Base-by-base conservation (phyloP, 2,797 vertebrate species). In the Halcyon badia region DNA sequence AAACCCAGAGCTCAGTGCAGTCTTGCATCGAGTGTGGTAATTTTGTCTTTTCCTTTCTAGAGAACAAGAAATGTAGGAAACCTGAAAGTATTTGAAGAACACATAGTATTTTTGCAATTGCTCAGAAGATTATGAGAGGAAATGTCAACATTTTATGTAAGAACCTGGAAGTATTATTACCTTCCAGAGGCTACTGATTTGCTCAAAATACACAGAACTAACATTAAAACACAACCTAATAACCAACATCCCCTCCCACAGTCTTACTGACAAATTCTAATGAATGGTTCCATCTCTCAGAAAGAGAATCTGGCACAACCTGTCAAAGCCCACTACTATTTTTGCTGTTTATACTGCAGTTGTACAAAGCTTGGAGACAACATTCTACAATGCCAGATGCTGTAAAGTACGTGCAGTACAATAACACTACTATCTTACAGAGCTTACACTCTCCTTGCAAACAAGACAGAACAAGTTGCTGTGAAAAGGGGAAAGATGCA, bases 391-490 rank as follows among this genome's bases (percentile, higher is more conserved):
- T 35, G 58, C 49, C 61, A 56, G 41, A 76, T 88, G 65, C 89
- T 96, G 82, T 94, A 72, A 94, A 93, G 69, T 68, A 92, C 94
- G 94, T 20, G 72, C 62, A 82, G 54, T 92, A 95, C 84, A 83
- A 68, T 81, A 64, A 68, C 5, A 51, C 35, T 91, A 72, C 65
- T 94, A 83, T 90, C 92, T 85, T 86, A 72, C 94, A 83, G 56
- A 95, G 60, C 64, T 95, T 85, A 75, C 13, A 17, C 69, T 83
- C 71, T 14, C 76, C 89, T 88, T 81, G 49, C 17, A 2, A 95
- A 94, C 95, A 96, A 94, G 95, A 87, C 19, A 76, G 66, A 91
- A 95, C 94, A 95, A 88, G 93, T 94, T 69, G 56, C 57, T 57
- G 49, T 86, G 80, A 87, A 94, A 95, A 88, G 54, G 20, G 41